Conservation (phyloP, 2,113 vertebrate genomes). For the Pygoscelis antarcticus region DNA sequence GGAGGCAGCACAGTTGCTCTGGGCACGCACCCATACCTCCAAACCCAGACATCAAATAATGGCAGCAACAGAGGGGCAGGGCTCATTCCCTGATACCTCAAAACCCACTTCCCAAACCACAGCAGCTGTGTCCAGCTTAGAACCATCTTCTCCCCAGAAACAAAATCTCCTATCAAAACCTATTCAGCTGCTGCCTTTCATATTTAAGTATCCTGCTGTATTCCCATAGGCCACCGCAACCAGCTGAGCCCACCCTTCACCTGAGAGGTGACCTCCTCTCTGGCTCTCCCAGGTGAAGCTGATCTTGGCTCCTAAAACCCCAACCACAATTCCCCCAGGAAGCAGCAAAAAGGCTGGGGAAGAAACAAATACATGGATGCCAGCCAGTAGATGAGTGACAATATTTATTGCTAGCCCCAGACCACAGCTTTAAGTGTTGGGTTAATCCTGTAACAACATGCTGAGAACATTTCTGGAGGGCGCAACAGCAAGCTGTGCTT, state of each 20-base stretch:
- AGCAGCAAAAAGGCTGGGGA: background rate
- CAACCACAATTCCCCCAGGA: background rate
- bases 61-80: background rate
- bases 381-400: background rate
- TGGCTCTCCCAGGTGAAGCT: background rate
- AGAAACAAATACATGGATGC: background rate
- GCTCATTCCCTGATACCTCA: background rate
- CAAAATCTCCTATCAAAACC: background rate
- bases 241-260: background rate
- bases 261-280: background rate
- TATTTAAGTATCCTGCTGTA: background rate
- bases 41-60: background rate
- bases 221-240: background rate
- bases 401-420: background rate
- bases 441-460: background rate
- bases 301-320: background rate
- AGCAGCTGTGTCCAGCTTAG: fast-evolving
- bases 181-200: fast-evolving
- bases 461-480: background rate
- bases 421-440: background rate
- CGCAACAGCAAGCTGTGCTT: background rate
- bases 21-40: background rate
- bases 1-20: background rate
- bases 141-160: fast-evolving
- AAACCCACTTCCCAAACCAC: background rate